phyloP scores from a whole-genome alignment of 2,797 vertebrate species.

The Phoeniculus purpureus region DNA sequence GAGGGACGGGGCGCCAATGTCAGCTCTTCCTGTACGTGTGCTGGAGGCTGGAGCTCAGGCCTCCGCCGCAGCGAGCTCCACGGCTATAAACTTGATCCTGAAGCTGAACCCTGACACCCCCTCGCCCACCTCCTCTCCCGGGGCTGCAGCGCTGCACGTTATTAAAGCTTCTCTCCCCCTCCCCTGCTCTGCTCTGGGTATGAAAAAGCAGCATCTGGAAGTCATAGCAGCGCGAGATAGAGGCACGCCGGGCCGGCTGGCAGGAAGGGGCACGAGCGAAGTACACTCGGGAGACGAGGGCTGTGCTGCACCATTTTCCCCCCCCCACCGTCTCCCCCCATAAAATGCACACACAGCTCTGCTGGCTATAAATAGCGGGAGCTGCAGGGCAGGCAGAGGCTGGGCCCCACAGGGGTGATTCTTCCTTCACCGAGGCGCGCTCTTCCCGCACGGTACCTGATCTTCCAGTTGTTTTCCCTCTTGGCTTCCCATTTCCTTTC shows the following conservation, averaged over 20 bases:
- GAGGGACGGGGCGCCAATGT: conserved; percentile 78
- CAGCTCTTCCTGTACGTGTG: conserved; percentile 88
- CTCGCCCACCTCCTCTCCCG: conserved; percentile 76
- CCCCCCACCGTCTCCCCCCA: not conserved
- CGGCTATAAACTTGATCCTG: conserved; percentile 86
- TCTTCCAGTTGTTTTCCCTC: conserved; percentile 99
- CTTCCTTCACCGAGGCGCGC: conserved; percentile 68
- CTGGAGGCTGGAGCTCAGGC: conserved; percentile 78
- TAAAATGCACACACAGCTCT: conserved; percentile 60
- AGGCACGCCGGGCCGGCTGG: conserved; percentile 67
- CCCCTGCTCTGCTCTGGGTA: conserved; percentile 11
- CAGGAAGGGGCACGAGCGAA: conserved; percentile 75
- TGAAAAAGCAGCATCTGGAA: conserved; percentile 81
- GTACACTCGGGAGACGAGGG: conserved; percentile 70
- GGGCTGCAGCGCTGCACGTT: conserved; percentile 64
- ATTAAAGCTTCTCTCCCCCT: conserved; percentile 66
- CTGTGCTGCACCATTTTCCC: conserved; percentile 43
- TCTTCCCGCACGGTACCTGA: conserved; percentile 89
- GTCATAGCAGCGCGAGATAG: conserved; percentile 70
- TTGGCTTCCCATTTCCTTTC: conserved; percentile 97
- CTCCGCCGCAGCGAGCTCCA: conserved; percentile 76
- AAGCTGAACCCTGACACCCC: conserved; percentile 84
- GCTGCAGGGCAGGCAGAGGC: conserved; percentile 68
- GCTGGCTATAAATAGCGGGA: conserved; percentile 77
- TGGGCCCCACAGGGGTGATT: conserved; percentile 66